These are phyloP conservation scores for Diachasmimorpha longicaudata DNA, from an alignment of 1,140 invertebrate species.

Conservation along the genomic window DNA sequence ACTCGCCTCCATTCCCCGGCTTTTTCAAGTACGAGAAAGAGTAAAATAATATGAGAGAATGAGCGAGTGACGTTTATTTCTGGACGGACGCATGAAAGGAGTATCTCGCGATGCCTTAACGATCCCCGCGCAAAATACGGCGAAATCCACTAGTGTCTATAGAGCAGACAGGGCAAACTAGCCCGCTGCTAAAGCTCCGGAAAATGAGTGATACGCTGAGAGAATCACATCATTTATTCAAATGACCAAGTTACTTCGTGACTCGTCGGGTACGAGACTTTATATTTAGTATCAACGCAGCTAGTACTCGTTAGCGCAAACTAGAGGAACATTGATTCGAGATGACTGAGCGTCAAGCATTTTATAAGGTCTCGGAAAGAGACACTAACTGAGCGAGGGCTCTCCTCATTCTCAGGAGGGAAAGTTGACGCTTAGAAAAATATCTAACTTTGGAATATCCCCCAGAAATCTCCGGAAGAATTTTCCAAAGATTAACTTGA, in stretches of 20 bases:
- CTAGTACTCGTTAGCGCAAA: slow-evolving; percentile 6
- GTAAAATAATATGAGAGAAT: not conserved
- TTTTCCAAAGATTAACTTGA: too few species aligned
- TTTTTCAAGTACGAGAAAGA: not conserved
- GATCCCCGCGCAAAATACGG: slow-evolving; percentile 9
- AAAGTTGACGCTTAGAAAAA: too few species aligned
- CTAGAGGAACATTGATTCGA: not conserved
- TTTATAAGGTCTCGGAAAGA: not conserved
- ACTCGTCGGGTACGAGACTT: not conserved
- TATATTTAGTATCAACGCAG: slow-evolving; percentile 6
- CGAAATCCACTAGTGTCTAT: not conserved
- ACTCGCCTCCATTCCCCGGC: not conserved
- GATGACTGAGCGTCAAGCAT: not conserved
- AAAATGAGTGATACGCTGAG: slow-evolving; percentile 51
- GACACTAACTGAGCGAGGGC: not conserved
- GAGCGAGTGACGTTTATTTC: slow-evolving; percentile 14
- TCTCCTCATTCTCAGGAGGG: too few species aligned
- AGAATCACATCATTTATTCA: slow-evolving; percentile 42
- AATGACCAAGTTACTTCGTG: slow-evolving; percentile 26
- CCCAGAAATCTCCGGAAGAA: too few species aligned
- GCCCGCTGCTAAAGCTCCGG: slow-evolving; percentile 17
- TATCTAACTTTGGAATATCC: too few species aligned
- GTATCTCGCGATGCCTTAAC: slow-evolving; percentile 26
- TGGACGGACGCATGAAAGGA: slow-evolving; percentile 16
- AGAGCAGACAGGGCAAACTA: not conserved